These are phyloP conservation scores for Chaetogeoica ovagalla DNA, from an alignment of 2,888 invertebrate genomes.

Conservation along the genomic window DNA sequence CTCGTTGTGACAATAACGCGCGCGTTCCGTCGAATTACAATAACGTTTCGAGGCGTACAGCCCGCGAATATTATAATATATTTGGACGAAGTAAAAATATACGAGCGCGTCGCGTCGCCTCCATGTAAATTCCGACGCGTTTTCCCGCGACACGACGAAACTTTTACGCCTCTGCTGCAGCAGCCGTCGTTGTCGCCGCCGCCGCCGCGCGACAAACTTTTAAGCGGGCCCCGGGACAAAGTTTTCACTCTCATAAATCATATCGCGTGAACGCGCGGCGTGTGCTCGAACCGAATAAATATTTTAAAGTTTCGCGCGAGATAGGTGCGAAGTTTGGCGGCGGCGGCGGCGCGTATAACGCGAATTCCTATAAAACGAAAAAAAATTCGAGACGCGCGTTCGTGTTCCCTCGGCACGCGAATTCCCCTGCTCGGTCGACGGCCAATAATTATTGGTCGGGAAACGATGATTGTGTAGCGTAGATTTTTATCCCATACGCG, in stretches of 20 bases:
- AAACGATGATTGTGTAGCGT: too few species aligned
- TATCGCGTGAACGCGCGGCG: background rate
- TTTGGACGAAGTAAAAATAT: background rate
- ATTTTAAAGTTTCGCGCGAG: background rate
- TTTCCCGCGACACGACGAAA: conserved; percentile 51
- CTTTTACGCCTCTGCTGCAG: background rate
- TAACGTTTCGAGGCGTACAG: background rate
- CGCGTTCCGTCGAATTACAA: background rate
- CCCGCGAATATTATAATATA: background rate
- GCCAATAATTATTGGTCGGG: too few species aligned
- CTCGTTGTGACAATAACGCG: too few species aligned
- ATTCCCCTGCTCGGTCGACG: too few species aligned
- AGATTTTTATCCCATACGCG: too few species aligned
- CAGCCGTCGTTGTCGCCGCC: background rate
- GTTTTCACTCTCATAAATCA: conserved; percentile 47
- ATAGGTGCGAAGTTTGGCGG: conserved; percentile 10
- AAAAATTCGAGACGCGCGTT: too few species aligned
- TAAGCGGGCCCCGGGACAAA: conserved; percentile 17
- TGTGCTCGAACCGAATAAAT: background rate
- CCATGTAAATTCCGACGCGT: conserved; percentile 26
- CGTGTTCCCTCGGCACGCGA: too few species aligned
- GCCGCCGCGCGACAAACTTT: conserved; percentile 59
- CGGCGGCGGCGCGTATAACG: background rate
- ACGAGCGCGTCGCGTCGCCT: background rate
- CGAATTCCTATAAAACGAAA: too few species aligned